phyloP scores from a whole-genome alignment of 2,888 invertebrate species.

The Tridacna gigas region DNA sequence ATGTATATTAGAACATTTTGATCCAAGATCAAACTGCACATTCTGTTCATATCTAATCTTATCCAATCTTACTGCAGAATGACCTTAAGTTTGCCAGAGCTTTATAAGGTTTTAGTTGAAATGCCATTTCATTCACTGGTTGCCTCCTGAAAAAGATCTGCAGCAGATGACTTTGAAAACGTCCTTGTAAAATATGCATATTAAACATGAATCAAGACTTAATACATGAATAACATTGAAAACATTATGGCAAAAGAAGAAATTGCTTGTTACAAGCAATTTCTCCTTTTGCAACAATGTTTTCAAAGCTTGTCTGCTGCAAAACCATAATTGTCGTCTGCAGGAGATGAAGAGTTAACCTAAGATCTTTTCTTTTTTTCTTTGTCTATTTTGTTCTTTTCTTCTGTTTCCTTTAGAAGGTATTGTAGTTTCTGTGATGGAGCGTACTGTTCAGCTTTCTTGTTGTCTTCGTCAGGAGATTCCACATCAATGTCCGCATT shows the following conservation, averaged over 20 bases:
- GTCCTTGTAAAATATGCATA: no score
- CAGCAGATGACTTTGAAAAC: not conserved
- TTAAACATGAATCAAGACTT: no score
- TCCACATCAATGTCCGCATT: slow-evolving; percentile 69
- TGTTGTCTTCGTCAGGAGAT: slow-evolving; percentile 70
- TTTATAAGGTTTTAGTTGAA: no score
- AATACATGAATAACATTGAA: no score
- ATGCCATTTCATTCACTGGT: not conserved
- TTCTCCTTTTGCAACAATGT: slow-evolving; percentile 8
- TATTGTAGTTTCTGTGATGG: slow-evolving; percentile 40
- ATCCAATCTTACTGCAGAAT: no score
- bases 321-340: no score
- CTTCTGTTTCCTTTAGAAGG: slow-evolving; percentile 11
- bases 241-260: not conserved
- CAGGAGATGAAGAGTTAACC: no score
- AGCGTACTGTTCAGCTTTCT: slow-evolving; percentile 69
- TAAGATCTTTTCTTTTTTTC: not conserved
- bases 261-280: not conserved
- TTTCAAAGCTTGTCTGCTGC: not conserved
- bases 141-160: no score
- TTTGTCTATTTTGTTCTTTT: slow-evolving; percentile 4
- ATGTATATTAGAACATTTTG: no score
- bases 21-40: no score
- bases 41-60: no score
- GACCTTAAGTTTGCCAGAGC: no score